Evolutionary conservation across 1,140 invertebrate species (phyloP).

Genomic region (Acyrthosiphon pisum): DNA sequence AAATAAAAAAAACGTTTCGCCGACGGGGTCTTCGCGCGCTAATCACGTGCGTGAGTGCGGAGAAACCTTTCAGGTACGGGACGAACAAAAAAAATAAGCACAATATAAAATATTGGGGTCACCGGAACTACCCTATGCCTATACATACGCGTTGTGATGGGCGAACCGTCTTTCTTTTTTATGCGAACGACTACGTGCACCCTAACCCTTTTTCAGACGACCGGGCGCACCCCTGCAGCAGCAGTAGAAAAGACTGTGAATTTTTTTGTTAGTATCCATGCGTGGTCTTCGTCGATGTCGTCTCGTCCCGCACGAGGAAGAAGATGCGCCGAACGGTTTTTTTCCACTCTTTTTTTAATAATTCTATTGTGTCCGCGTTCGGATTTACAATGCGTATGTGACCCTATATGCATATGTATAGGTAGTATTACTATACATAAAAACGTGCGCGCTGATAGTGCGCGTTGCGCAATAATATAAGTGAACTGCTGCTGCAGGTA

Average conservation of each 20-base stretch:
- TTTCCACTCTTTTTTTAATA: slow-evolving; percentile 7
- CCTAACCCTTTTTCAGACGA: slow-evolving; percentile 41
- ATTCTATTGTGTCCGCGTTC: not conserved
- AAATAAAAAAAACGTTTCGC: slow-evolving; percentile 54
- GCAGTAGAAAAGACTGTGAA: not conserved
- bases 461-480: not conserved
- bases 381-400: not conserved
- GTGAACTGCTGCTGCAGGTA: not conserved
- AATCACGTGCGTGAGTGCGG: slow-evolving; percentile 28
- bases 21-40: slow-evolving; percentile 38
- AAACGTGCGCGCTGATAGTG: not conserved
- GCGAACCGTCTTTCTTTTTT: slow-evolving; percentile 32
- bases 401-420: not conserved
- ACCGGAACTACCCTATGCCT: not conserved
- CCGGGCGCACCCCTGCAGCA: not conserved
- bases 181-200: not conserved
- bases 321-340: slow-evolving; percentile 25
- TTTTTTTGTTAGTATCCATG: not conserved
- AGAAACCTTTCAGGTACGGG: slow-evolving; percentile 20
- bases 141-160: not conserved
- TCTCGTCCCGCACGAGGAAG: slow-evolving; percentile 22
- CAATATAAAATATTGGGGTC: slow-evolving; percentile 30
- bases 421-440: not conserved
- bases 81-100: not conserved
- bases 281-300: not conserved